Evolutionary conservation across 2,113 vertebrate genomes (phyloP).

Genomic region (Vireo altiloquus): DNA sequence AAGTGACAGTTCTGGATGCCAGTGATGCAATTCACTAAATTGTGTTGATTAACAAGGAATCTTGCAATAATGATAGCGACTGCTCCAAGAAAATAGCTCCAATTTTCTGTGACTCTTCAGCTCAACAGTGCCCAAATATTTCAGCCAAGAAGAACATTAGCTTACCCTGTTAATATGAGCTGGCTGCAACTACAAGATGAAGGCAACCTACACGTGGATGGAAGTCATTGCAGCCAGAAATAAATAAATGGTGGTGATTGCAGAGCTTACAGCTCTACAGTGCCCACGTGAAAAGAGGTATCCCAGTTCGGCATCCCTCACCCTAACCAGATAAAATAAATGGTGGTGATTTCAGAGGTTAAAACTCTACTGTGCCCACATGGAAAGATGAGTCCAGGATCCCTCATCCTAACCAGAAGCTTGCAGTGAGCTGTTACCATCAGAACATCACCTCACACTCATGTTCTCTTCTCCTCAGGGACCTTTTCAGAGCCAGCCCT

Average conservation of each 20-base stretch:
- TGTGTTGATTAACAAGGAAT: not conserved
- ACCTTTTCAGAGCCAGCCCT: not conserved
- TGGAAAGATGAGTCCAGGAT: not conserved
- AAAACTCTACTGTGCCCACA: rapidly evolving
- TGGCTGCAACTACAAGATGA: not conserved
- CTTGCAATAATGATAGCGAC: not conserved
- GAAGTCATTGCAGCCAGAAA: not conserved
- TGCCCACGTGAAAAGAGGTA: not conserved
- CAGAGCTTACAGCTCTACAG: not conserved
- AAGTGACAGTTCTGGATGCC: not conserved
- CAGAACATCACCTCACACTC: not conserved
- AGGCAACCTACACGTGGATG: rapidly evolving
- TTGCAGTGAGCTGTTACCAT: not conserved
- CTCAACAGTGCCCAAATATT: not conserved
- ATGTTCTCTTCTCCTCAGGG: not conserved
- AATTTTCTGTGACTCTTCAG: not conserved
- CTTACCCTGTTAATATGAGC: not conserved
- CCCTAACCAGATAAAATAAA: not conserved
- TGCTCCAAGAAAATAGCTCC: not conserved
- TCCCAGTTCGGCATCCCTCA: not conserved
- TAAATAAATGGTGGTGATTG: not conserved
- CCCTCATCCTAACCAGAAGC: not conserved
- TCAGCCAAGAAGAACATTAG: not conserved
- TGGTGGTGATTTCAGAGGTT: rapidly evolving
- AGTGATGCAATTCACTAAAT: not conserved